phyloP scores from a whole-genome alignment of 2,888 invertebrate species.

The Pyrocoelia pectoralis region DNA sequence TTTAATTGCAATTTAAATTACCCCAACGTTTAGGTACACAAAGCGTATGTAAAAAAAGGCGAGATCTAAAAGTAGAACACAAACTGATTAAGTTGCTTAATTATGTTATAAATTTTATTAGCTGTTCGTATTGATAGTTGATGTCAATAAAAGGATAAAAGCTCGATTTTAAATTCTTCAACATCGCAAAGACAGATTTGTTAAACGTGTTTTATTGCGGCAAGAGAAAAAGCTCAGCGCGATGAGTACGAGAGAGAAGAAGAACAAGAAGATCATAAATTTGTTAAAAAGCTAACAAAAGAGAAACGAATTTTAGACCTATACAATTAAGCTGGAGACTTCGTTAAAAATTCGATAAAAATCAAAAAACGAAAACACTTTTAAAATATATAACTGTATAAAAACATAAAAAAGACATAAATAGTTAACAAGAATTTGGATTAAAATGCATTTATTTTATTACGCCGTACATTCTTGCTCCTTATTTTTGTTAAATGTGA shows the following conservation, averaged over 20 bases:
- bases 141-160: constrained; percentile 1
- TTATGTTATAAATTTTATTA: constrained; percentile 11
- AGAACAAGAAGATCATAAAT: constrained; percentile 1
- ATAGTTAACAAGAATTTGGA: constrained; percentile 42
- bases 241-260: neutral
- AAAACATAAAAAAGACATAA: constrained; percentile 44
- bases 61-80: neutral
- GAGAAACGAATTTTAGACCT: constrained; percentile 23
- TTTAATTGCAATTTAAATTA: no score
- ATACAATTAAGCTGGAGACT: constrained; percentile 34
- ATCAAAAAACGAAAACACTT: constrained; percentile 35
- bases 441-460: constrained; percentile 38
- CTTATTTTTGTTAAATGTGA: constrained; percentile 7
- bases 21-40: no score
- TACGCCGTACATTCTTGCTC: constrained; percentile 6
- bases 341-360: constrained; percentile 40
- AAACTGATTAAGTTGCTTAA: constrained; percentile 2
- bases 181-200: neutral
- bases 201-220: neutral
- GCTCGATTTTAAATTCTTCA: neutral
- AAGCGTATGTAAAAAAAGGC: no score
- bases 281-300: constrained; percentile 14
- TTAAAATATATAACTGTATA: constrained; percentile 40
- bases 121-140: constrained; percentile 1
- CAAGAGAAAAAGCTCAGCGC: neutral